Conservation (phyloP, 2,113 vertebrate species). For the Dendropsophus ebraccatus region DNA sequence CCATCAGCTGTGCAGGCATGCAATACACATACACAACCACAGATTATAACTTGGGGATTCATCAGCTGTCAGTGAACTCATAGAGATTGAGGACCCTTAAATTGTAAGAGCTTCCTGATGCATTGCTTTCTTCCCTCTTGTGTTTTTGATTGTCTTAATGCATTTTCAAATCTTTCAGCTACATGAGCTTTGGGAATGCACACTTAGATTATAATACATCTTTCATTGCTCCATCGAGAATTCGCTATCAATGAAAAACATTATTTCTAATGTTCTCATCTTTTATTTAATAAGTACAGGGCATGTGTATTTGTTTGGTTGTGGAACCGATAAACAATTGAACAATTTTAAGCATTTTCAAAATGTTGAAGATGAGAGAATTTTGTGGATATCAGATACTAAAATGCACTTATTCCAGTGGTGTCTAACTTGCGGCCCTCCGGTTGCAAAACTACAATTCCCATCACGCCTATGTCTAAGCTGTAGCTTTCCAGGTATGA, state of each 20-base stretch:
- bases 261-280: constrained; percentile 58
- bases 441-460: too few relatives aligned
- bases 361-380: background rate
- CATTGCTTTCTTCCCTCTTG: constrained; percentile 61
- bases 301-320: constrained; percentile 19
- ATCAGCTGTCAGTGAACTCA: constrained; percentile 53
- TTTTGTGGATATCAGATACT: background rate
- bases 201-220: constrained; percentile 57
- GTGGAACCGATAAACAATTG: constrained; percentile 41
- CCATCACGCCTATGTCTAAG: too few relatives aligned
- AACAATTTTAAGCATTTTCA: background rate
- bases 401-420: background rate
- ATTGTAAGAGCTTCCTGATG: constrained; percentile 45
- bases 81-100: constrained; percentile 38
- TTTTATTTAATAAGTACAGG: constrained; percentile 54
- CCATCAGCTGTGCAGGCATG: constrained; percentile 26
- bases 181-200: constrained; percentile 50
- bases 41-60: constrained; percentile 34
- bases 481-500: too few relatives aligned
- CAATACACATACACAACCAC: constrained; percentile 21
- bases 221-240: constrained; percentile 53
- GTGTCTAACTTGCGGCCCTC: too few relatives aligned
- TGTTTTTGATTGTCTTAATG: constrained; percentile 64
- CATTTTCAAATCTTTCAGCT: constrained; percentile 56
- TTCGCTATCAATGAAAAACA: constrained; percentile 55